These are phyloP conservation scores for Chamaetylas fuelleborni DNA, from an alignment of 2,113 vertebrate species.

Conservation along the genomic window DNA sequence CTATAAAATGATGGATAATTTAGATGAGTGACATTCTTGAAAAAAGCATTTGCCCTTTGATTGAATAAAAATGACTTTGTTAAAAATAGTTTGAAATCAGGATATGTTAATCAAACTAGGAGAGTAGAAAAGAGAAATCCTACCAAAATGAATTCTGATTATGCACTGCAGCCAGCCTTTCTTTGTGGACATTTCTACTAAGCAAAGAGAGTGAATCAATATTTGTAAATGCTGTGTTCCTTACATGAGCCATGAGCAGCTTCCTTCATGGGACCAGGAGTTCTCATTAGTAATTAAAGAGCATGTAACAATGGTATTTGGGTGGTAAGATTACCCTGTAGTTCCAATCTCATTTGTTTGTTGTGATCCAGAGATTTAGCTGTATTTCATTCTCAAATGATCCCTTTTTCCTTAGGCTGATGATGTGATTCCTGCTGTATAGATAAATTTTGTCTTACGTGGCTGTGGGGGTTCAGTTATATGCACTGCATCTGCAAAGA, in stretches of 20 bases:
- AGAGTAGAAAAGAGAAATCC: background rate
- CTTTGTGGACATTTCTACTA: background rate
- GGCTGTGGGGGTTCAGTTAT: background rate
- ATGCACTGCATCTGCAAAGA: background rate
- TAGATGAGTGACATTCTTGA: background rate
- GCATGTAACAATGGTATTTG: background rate
- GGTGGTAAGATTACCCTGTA: background rate
- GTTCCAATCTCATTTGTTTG: background rate
- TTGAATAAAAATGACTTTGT: background rate
- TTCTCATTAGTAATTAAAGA: background rate
- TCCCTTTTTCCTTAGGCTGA: background rate
- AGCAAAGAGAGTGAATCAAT: background rate
- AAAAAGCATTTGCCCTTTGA: constrained; percentile 7
- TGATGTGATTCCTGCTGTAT: background rate
- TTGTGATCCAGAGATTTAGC: background rate
- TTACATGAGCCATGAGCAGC: background rate
- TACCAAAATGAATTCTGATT: background rate
- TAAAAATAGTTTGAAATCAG: constrained; percentile 35
- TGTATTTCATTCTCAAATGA: background rate
- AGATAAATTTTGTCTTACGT: background rate
- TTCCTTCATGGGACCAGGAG: background rate
- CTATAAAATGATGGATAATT: background rate
- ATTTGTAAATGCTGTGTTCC: background rate
- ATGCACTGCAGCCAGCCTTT: background rate
- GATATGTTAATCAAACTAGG: background rate